phyloP scores from a whole-genome alignment of 2,888 invertebrate genomes.

The Allacma fusca region DNA sequence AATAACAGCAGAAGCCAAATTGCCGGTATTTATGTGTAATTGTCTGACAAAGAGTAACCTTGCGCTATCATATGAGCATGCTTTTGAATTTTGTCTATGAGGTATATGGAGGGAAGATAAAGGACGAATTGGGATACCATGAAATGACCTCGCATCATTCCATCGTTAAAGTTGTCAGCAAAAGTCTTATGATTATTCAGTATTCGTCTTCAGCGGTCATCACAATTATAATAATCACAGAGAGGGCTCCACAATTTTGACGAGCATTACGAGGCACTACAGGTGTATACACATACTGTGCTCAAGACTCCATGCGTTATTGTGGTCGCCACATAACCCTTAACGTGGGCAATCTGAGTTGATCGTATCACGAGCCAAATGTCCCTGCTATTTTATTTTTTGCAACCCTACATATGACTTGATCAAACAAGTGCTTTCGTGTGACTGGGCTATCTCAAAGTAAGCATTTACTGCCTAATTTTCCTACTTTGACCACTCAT shows the following conservation, averaged over 20 bases:
- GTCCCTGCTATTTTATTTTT: too few relatives aligned
- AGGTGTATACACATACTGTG: too few relatives aligned
- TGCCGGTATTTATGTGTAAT: neutral
- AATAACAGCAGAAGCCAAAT: neutral
- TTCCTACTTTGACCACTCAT: too few relatives aligned
- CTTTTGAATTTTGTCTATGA: neutral
- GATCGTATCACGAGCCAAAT: too few relatives aligned
- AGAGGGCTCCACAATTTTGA: slow-evolving; percentile 25
- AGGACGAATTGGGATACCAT: slow-evolving; percentile 6
- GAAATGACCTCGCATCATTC: slow-evolving; percentile 19
- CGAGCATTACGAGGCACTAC: neutral
- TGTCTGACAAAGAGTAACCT: neutral
- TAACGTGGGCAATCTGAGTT: too few relatives aligned
- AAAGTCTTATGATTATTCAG: slow-evolving; percentile 17
- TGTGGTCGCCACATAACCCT: too few relatives aligned
- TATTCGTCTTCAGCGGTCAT: slow-evolving; percentile 4
- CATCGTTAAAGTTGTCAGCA: neutral
- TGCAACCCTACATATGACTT: too few relatives aligned
- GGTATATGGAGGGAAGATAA: neutral
- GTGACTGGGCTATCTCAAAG: too few relatives aligned
- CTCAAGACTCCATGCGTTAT: too few relatives aligned
- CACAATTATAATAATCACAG: slow-evolving; percentile 31
- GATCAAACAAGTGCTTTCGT: too few relatives aligned
- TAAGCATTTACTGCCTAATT: too few relatives aligned
- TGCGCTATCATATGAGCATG: neutral